Evolutionary conservation across 2,797 vertebrate species (phyloP), one percentile per base, ranked within the genome.

Genomic region (Menidia menidia): DNA sequence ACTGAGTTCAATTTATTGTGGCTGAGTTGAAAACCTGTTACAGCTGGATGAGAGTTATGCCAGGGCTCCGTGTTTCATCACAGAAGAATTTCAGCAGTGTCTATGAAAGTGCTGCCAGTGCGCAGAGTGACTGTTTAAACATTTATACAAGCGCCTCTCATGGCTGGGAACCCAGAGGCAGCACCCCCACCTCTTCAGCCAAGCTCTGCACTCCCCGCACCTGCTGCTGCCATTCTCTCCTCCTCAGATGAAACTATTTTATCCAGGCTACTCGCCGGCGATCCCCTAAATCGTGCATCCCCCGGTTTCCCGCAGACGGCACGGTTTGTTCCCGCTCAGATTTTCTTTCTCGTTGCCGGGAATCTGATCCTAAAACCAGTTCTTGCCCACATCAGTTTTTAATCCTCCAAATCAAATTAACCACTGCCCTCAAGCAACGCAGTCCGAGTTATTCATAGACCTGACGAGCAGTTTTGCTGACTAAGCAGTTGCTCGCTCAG

Each of bases 91-190:
- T 66, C 52, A 75, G 57, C 64, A 48, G 41, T 0, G 47, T 53
- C 76, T 72, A 66, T 16, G 67, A 77, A 71, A 69, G 59, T 31
- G 1, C 41, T 52, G 58, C 52, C 81, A 39, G 59, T 70, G 55
- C 80, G 67, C 80, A 31, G 58, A 47, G 60, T 67, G 63, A 63
- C 87, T 85, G 81, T 87, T 88, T 73, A 88, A 92, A 91, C 85
- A 89, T 91, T 89, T 83, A 89, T 82, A 73, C 71, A 82, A 78
- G 72, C 14, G 35, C 63, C 69, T 72, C 47, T 45, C 71, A 77
- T 67, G 67, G 73, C 71, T 79, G 69, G 31, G 69, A 87, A 75
- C 60, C 44, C 54, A 35, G 58, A 83, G 64, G 77, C 71, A 14
- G 50, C 50, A 18, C 56, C 71, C 54, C 60, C 71, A 19, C 51